Evolutionary conservation across 2,888 invertebrate species (phyloP).

Genomic region (Azorinus chamasolen): DNA sequence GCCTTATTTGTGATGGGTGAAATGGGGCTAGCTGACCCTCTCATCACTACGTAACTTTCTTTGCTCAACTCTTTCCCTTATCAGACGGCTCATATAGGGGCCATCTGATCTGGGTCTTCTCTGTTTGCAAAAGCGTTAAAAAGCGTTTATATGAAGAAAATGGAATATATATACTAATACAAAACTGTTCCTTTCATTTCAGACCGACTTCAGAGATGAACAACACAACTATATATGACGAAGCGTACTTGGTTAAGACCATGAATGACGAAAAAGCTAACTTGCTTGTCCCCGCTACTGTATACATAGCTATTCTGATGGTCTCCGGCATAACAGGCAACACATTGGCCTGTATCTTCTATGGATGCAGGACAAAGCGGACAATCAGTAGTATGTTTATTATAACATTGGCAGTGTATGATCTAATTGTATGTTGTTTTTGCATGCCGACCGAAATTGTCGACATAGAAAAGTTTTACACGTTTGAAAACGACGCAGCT

Average conservation of each 20-base stretch:
- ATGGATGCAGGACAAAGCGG: conserved; percentile 67
- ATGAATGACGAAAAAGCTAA: conserved; percentile 65
- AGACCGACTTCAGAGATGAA: not conserved
- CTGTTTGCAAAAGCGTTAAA: too few species aligned
- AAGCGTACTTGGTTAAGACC: conserved; percentile 29
- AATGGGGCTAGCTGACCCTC: too few species aligned
- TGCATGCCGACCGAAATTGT: conserved; percentile 75
- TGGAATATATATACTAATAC: too few species aligned
- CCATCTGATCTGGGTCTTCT: too few species aligned
- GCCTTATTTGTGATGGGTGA: too few species aligned
- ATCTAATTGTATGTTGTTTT: conserved; percentile 69
- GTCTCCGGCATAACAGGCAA: conserved; percentile 73
- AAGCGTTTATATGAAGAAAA: too few species aligned
- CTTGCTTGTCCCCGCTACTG: conserved; percentile 68
- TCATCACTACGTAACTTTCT: too few species aligned
- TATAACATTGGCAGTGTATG: conserved; percentile 70
- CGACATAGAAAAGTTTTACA: conserved; percentile 70
- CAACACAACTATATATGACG: not conserved
- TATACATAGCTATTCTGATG: conserved; percentile 68
- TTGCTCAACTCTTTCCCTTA: too few species aligned
- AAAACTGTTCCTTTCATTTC: too few species aligned
- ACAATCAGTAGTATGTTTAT: conserved; percentile 73
- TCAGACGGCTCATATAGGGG: too few species aligned
- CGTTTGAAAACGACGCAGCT: conserved; percentile 65
- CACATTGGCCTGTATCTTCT: conserved; percentile 68